Percentiles rank a stretch among this genome's conserved stretches.
Conservation (phyloP, 2,797 vertebrate genomes). For the Phoeniculus purpureus region DNA sequence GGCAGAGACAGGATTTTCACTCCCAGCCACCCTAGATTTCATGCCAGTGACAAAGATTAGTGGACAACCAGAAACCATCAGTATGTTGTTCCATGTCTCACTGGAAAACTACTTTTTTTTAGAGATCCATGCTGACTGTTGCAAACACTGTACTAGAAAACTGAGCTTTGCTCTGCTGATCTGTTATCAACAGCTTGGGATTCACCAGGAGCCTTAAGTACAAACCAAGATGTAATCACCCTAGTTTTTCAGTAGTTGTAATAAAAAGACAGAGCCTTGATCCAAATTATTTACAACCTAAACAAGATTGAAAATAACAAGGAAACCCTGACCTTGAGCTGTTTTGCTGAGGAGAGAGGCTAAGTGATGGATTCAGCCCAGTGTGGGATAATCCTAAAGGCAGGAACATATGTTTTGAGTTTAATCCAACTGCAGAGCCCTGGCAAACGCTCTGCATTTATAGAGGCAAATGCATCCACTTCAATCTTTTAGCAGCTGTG, state of each 20-base stretch:
- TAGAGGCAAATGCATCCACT: slow-evolving; percentile 51
- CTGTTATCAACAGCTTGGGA: not conserved
- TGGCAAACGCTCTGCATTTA: slow-evolving; percentile 40
- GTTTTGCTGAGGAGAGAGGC: not conserved
- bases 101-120: not conserved
- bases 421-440: slow-evolving; percentile 21
- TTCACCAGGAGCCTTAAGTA: not conserved
- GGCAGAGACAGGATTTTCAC: not conserved
- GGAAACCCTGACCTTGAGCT: not conserved
- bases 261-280: not conserved
- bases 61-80: not conserved
- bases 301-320: not conserved
- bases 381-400: not conserved
- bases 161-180: not conserved
- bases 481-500: slow-evolving; percentile 35
- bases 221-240: not conserved
- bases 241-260: not conserved
- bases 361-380: not conserved
- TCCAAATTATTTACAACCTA: not conserved
- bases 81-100: not conserved
- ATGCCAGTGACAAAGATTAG: not conserved
- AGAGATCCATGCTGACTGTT: not conserved
- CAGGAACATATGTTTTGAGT: slow-evolving; percentile 53
- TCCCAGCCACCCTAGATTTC: not conserved
- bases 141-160: not conserved